phyloP scores from a whole-genome alignment of 1,140 invertebrate genomes.

The Drosophila ohnishii region DNA sequence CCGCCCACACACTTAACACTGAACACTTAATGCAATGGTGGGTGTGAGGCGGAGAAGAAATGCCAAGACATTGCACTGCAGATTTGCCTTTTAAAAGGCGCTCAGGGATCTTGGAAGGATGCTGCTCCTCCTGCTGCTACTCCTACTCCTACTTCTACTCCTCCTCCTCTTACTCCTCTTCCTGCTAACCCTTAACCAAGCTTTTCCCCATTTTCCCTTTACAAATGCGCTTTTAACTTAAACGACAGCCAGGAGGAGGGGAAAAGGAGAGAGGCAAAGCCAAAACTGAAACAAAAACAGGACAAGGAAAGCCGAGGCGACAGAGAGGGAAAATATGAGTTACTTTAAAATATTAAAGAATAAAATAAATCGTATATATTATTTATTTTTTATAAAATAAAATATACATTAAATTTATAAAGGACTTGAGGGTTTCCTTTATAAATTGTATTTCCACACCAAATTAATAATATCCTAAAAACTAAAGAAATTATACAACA shows the following conservation, averaged over 20 bases:
- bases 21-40: conserved; percentile 54
- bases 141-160: not conserved
- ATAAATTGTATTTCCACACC: too few species aligned
- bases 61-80: conserved; percentile 63
- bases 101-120: conserved; percentile 38
- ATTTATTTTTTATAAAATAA: too few species aligned
- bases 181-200: not conserved
- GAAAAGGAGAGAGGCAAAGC: not conserved
- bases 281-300: conserved; percentile 25
- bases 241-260: conserved; percentile 60
- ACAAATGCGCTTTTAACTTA: conserved; percentile 80
- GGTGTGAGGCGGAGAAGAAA: conserved; percentile 25
- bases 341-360: not conserved
- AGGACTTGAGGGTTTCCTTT: too few species aligned
- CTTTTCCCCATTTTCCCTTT: conserved; percentile 33
- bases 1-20: conserved; percentile 49
- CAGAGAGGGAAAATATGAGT: not conserved
- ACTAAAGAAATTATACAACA: too few species aligned
- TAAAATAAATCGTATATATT: not conserved
- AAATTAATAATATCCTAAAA: too few species aligned
- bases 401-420: not conserved
- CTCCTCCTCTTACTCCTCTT: not conserved
- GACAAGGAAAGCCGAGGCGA: not conserved
- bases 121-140: not conserved
- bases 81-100: conserved; percentile 73